phyloP scores from a whole-genome alignment of 2,113 vertebrate genomes.

The Chaetodon auriga region DNA sequence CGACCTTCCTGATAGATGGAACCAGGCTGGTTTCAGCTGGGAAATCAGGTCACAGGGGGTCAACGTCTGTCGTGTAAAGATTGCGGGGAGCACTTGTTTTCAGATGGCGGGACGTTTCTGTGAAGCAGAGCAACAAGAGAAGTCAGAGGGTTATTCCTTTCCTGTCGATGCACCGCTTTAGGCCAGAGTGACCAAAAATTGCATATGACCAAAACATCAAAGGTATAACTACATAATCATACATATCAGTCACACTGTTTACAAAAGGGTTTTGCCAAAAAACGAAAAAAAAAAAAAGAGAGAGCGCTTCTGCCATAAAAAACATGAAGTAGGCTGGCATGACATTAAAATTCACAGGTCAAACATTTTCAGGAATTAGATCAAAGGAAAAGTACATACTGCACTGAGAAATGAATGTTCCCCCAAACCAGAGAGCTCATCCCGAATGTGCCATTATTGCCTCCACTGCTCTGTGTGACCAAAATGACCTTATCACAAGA shows the following conservation, averaged over 20 bases:
- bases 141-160: slow-evolving; percentile 22
- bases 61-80: slow-evolving; percentile 48
- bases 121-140: slow-evolving; percentile 52
- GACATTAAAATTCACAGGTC: background rate
- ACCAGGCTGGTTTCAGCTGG: slow-evolving; percentile 23
- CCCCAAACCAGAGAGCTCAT: background rate
- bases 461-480: background rate
- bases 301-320: background rate
- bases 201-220: background rate
- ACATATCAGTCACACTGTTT: slow-evolving; percentile 8
- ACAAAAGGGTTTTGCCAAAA: background rate
- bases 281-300: background rate
- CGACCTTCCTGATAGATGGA: slow-evolving; percentile 37
- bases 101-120: slow-evolving; percentile 44
- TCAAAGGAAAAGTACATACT: background rate
- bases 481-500: slow-evolving; percentile 30
- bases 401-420: background rate
- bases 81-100: slow-evolving; percentile 33
- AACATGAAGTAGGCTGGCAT: background rate
- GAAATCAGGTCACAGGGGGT: slow-evolving; percentile 47
- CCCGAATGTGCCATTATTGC: background rate
- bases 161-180: background rate
- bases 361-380: background rate
- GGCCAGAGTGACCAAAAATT: background rate
- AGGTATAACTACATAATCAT: background rate